Conservation (phyloP, 2,888 invertebrate genomes). For the Macrosoma leucophasiata region DNA sequence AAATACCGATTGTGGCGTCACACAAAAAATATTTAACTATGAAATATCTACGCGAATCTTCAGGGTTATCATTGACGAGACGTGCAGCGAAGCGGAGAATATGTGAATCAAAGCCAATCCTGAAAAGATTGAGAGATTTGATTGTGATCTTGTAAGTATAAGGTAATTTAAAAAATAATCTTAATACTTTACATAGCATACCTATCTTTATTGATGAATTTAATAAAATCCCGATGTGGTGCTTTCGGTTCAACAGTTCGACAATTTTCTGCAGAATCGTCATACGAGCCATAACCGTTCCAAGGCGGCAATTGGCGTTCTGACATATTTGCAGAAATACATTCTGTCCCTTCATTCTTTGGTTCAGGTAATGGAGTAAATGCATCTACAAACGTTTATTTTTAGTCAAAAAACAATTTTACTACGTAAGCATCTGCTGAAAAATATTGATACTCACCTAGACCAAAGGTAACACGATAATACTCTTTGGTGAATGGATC, state of each 20-base stretch:
- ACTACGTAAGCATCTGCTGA: too few species aligned
- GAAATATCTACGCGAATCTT: slow-evolving; percentile 81
- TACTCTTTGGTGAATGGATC: slow-evolving; percentile 91
- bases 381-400: slow-evolving; percentile 77
- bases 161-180: background rate
- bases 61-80: slow-evolving; percentile 82
- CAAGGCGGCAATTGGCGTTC: slow-evolving; percentile 84
- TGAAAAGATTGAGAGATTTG: slow-evolving; percentile 36
- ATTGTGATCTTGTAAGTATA: background rate
- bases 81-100: slow-evolving; percentile 86
- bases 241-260: slow-evolving; percentile 86
- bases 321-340: slow-evolving; percentile 39
- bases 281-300: slow-evolving; percentile 93
- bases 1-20: slow-evolving; percentile 90
- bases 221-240: slow-evolving; percentile 85
- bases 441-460: slow-evolving; percentile 53
- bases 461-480: slow-evolving; percentile 82
- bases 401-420: too few species aligned
- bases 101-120: slow-evolving; percentile 83
- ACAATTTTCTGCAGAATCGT: slow-evolving; percentile 93
- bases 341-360: slow-evolving; percentile 38
- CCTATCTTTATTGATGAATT: slow-evolving; percentile 87
- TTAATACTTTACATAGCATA: slow-evolving; percentile 32
- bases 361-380: slow-evolving; percentile 78
- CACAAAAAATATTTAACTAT: slow-evolving; percentile 87